These are phyloP conservation scores for Arctocebus calabarensis DNA, from an alignment of 2,797 vertebrate species.

Conservation along the genomic window DNA sequence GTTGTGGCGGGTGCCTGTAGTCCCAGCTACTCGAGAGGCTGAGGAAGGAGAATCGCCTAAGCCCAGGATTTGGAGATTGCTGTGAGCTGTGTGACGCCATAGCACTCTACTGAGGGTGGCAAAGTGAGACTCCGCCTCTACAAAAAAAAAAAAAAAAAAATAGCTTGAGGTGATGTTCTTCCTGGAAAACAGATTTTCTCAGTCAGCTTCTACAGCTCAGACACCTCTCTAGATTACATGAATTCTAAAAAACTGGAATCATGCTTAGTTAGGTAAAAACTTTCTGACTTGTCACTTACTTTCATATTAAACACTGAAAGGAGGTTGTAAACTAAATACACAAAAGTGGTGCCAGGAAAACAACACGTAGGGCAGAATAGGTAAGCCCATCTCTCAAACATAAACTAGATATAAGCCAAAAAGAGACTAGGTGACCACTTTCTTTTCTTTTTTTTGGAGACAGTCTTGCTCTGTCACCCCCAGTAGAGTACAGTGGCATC, in stretches of 20 bases:
- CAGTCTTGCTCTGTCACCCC: too few species aligned
- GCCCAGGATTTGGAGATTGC: too few species aligned
- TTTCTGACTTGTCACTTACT: background rate
- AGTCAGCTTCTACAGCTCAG: background rate
- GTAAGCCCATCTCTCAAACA: background rate
- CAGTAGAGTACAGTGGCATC: too few species aligned
- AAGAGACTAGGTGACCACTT: too few species aligned
- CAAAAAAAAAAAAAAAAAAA: too few species aligned
- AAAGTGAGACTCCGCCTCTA: too few species aligned
- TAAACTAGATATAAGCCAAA: background rate
- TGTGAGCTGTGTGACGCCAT: too few species aligned
- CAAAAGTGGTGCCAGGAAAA: background rate
- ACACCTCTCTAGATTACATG: background rate
- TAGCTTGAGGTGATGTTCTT: background rate
- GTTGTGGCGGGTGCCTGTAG: too few species aligned
- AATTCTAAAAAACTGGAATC: background rate
- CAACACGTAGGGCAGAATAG: background rate
- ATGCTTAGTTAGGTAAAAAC: background rate
- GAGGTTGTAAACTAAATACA: background rate
- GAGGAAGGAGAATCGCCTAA: too few species aligned
- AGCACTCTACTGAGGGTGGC: too few species aligned
- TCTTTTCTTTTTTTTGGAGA: too few species aligned
- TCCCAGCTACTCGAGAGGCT: too few species aligned
- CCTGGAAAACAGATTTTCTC: background rate
- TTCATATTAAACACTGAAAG: background rate